Conservation (phyloP, 2,113 vertebrate species). For the Desmodus rotundus region DNA sequence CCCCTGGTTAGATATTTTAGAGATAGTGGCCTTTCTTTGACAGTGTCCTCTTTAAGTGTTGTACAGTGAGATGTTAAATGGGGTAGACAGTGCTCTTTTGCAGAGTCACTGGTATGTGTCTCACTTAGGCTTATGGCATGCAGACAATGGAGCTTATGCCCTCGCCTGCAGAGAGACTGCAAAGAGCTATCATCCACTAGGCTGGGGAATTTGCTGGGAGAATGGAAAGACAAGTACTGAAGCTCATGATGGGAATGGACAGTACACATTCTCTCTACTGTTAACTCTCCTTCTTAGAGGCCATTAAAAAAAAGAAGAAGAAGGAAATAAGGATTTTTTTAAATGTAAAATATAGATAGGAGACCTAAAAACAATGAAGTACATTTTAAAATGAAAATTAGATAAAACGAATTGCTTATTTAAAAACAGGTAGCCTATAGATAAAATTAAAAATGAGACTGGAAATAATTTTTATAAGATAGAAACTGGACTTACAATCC, state of each 20-base stretch:
- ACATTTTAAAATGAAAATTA: conserved; percentile 13
- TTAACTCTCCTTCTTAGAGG: not conserved
- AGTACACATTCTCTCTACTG: not conserved
- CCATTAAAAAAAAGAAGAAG: not conserved
- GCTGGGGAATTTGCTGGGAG: not conserved
- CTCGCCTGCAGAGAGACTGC: not conserved
- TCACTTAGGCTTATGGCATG: not conserved
- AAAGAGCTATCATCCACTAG: not conserved
- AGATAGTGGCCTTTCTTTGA: not conserved
- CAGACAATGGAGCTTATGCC: not conserved
- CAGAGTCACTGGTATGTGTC: not conserved
- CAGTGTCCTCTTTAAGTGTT: not conserved
- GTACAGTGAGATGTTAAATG: not conserved
- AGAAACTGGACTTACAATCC: not conserved
- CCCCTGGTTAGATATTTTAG: not conserved
- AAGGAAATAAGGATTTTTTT: not conserved
- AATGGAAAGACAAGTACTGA: not conserved
- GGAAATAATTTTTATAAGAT: not conserved
- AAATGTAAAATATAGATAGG: not conserved
- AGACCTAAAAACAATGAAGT: not conserved
- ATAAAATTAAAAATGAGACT: not conserved
- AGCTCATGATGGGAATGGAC: not conserved
- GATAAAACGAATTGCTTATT: not conserved
- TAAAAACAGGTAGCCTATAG: not conserved
- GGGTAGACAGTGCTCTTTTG: not conserved